Evolutionary conservation across 2,888 invertebrate species (phyloP), one percentile per base, ranked within the genome.

Genomic region (Meganola albula): DNA sequence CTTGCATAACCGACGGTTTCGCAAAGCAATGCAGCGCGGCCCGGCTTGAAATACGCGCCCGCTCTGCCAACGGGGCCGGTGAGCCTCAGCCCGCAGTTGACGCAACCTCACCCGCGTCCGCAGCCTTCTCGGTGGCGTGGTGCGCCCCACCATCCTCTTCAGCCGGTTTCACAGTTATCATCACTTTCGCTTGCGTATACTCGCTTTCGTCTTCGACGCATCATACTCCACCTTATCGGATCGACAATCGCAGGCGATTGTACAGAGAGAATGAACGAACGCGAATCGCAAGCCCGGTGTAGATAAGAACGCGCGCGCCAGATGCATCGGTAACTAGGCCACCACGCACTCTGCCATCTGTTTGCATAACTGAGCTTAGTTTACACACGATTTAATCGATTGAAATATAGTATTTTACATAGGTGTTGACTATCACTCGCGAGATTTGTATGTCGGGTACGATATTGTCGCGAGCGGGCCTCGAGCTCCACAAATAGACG

Each of bases 1-100:
- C 84, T 84, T 84, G 84, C 84, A 84, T 84, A 83, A 85, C 83
- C 74, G 67, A 62, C 71, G 73, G 77, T 85, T 84, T 84, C 85
- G 85, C 84, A 85, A 85, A 85, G 74, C 74, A 72, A 63, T 80
- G 82, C 78, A 74, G 70, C 65, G 68, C 64, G 60, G 61, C 61
- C 58, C 66, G 73, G 80, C 79, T 79, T 79, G 76, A 83, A 84
- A 82, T 84, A 83, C 74, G 79, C 78, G 66, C 58, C 70, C 56
- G 67, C 66, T 64, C 64, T 65, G 74, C 74, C 73, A 72, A 74
- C 70, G 66, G 71, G 72, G 69, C 73, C 75, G 70, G 59, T 41
- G 56, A 50, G 49, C 50, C 50, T 52, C 44, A 36, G 63, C 67
- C 50, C 50, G 53, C 44, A 36, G 63, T 68, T 74, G 76, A 73